Base-by-base conservation (phyloP, 2,888 invertebrate genomes). In the Uropetala carovei region DNA sequence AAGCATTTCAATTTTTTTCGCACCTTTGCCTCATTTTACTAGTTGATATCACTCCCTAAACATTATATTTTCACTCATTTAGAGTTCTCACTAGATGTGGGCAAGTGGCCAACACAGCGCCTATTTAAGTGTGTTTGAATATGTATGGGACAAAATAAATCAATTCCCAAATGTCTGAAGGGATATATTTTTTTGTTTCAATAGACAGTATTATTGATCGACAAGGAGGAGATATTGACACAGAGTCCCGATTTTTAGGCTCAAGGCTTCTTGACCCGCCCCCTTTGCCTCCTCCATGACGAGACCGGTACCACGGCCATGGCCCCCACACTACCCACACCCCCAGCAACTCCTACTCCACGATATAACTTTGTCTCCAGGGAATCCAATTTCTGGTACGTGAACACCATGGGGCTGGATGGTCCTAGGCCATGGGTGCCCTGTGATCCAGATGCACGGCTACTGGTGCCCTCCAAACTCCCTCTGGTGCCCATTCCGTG, bases 351-450 rank as follows among this genome's bases (percentile, higher is more conserved):
- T 9, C 89, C 89, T 30, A 89, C 89, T 84, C 92, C 92, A 56
- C 91, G 91, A 57, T 92, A 92, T 27, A 92, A 27, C 82, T 89
- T 89, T 10, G 89, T 92, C 83, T 92, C 92, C 60, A 92, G 83
- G 57, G 92, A 91, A 60, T 92, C 92, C 91, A 92, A 64, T 59
- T 92, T 92, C 84, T 92, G 92, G 57, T 92, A 92, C 14, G 92
- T 92, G 91, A 92, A 92, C 10, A 92, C 92, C 57, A 91, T 89
- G n/a, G 92, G 92, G 68, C 64, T 68, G 64, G 89, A 89, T 30
- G 89, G 89, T 89, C 89, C 89, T 18, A 89, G 56, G 56, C 89
- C 89, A n/a, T 89, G 89, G 43, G 60, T 64, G 64, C 89, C 89
- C 43, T 89, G 89, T n/a, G 64, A 18, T 43, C 64, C 89, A 10